phyloP scores from a whole-genome alignment of 2,113 vertebrate species.

The Calyptommatus sinebrachiatus region DNA sequence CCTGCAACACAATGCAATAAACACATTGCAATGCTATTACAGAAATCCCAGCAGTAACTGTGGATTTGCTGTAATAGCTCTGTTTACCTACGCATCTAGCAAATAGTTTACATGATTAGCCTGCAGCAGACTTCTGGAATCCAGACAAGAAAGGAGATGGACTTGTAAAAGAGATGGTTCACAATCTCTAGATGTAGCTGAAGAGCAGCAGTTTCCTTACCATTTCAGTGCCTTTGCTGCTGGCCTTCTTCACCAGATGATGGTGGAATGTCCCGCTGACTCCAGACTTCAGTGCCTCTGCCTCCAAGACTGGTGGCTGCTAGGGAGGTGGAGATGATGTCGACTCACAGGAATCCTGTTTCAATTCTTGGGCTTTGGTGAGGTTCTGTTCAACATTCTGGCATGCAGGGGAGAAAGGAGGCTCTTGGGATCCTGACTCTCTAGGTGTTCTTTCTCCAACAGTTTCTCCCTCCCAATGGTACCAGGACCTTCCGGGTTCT shows the following conservation, averaged over 20 bases:
- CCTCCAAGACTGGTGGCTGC: neutral
- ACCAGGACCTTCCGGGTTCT: slow-evolving; percentile 32
- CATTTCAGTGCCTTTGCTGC: slow-evolving; percentile 5
- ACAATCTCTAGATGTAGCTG: no score
- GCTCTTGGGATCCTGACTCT: slow-evolving; percentile 23
- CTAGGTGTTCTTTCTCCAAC: neutral
- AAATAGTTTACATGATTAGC: no score
- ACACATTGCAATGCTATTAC: no score
- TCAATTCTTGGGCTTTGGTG: neutral
- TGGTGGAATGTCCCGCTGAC: neutral
- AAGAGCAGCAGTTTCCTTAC: neutral
- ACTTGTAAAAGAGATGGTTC: no score
- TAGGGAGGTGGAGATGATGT: slow-evolving; percentile 11
- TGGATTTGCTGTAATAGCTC: no score
- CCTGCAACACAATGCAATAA: no score
- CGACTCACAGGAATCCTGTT: slow-evolving; percentile 5
- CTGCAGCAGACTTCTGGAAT: no score
- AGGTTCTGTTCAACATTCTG: slow-evolving; percentile 14
- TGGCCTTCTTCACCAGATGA: slow-evolving; percentile 45
- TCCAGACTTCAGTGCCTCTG: neutral
- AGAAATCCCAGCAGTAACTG: no score
- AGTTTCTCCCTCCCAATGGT: slow-evolving; percentile 33
- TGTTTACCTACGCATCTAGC: no score
- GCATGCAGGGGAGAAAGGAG: slow-evolving; percentile 28
- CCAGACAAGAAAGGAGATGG: no score